These are phyloP conservation scores for Perizoma flavofasciatum DNA, from an alignment of 2,888 invertebrate species.

Conservation along the genomic window DNA sequence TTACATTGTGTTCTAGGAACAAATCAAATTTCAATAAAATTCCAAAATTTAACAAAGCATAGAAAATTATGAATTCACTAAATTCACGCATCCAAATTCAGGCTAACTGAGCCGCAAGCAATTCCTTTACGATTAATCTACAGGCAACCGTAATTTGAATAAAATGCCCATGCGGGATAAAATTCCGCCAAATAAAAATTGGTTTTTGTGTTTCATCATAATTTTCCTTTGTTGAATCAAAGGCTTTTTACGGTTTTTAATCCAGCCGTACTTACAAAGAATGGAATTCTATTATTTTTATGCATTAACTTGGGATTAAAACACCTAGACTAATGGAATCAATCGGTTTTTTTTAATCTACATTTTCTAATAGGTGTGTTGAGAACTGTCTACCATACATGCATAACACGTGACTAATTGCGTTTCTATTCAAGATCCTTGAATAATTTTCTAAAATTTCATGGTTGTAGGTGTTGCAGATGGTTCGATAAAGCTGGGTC, in stretches of 20 bases:
- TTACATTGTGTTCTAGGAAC: no score
- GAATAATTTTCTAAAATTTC: slow-evolving; percentile 30
- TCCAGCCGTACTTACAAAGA: slow-evolving; percentile 21
- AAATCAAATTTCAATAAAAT: no score
- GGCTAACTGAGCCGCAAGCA: slow-evolving; percentile 44
- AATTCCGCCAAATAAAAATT: slow-evolving; percentile 30
- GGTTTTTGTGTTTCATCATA: slow-evolving; percentile 24
- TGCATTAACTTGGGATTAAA: not conserved
- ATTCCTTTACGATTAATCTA: slow-evolving; percentile 55
- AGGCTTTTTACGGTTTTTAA: slow-evolving; percentile 27
- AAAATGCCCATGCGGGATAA: slow-evolving; percentile 50
- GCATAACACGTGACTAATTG: slow-evolving; percentile 29
- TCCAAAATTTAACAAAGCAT: not conserved
- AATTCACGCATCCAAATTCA: slow-evolving; percentile 43
- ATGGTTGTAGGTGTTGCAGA: slow-evolving; percentile 31
- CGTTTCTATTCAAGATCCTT: slow-evolving; percentile 24
- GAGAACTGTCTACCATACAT: no score
- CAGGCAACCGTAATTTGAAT: slow-evolving; percentile 63
- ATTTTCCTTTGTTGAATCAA: slow-evolving; percentile 19
- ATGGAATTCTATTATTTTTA: not conserved
- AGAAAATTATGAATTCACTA: slow-evolving; percentile 26
- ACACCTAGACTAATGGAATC: no score
- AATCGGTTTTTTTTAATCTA: no score
- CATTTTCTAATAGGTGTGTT: no score
- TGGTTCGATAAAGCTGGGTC: slow-evolving; percentile 18